Percentiles rank a stretch among this genome's conserved stretches.
Conservation (phyloP, 2,113 vertebrate species). For the Conger conger region DNA sequence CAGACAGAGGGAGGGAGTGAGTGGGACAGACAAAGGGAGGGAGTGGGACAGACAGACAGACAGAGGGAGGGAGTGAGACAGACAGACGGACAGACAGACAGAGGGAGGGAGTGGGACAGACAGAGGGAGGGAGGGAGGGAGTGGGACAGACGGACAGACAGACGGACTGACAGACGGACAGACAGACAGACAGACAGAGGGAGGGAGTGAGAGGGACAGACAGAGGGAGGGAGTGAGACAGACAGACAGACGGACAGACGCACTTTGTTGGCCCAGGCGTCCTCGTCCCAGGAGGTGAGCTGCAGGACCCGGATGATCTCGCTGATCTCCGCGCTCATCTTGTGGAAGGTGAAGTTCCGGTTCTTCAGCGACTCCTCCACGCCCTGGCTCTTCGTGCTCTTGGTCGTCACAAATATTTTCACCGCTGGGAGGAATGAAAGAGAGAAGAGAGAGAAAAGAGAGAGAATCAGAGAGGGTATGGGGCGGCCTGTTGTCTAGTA, state of each 20-base stretch:
- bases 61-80: too few relatives aligned
- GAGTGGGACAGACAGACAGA: too few relatives aligned
- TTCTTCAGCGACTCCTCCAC: conserved; percentile 96
- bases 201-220: not conserved
- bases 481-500: too few relatives aligned
- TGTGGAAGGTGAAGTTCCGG: conserved; percentile 91
- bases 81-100: too few relatives aligned
- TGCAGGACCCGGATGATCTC: conserved; percentile 97
- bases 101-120: too few relatives aligned
- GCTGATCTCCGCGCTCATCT: conserved; percentile 95
- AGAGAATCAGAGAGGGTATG: not conserved
- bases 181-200: too few relatives aligned
- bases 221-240: not conserved
- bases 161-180: not conserved
- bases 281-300: conserved; percentile 98
- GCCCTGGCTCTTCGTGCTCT: conserved; percentile 85
- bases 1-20: not conserved
- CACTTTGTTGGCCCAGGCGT: conserved; percentile 97
- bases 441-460: not conserved
- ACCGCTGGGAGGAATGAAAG: conserved; percentile 79
- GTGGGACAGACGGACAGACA: not conserved
- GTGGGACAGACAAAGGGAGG: too few relatives aligned
- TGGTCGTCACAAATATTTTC: conserved; percentile 97
- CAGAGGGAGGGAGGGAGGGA: too few relatives aligned
- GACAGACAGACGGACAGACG: not conserved